Evolutionary conservation across 1,140 invertebrate genomes (phyloP).

Genomic region (Euura lappo): DNA sequence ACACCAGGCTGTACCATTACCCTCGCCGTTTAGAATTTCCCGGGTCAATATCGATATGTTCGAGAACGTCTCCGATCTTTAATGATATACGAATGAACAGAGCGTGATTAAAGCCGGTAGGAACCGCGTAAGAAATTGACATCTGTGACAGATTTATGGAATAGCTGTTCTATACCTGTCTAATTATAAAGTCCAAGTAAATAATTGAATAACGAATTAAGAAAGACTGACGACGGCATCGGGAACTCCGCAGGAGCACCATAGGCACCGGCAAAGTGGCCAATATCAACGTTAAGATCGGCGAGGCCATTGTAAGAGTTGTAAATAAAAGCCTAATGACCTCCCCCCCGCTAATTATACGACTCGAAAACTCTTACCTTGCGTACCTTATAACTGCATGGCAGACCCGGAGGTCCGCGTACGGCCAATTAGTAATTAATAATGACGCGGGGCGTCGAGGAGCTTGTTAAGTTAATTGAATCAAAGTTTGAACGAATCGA

Average conservation of each 20-base stretch:
- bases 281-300: slow-evolving; percentile 36
- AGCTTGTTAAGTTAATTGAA: slow-evolving; percentile 5
- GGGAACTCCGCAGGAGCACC: not conserved
- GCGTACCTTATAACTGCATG: slow-evolving; percentile 16
- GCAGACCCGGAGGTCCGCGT: slow-evolving; percentile 12
- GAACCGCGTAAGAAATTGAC: too few relatives aligned
- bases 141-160: not conserved
- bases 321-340: slow-evolving; percentile 44
- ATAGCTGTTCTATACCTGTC: not conserved
- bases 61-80: too few relatives aligned
- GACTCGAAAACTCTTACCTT: slow-evolving; percentile 11
- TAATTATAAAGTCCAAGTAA: slow-evolving; percentile 4
- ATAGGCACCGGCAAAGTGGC: slow-evolving; percentile 10
- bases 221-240: not conserved
- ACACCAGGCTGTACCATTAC: not conserved
- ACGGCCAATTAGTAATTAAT: slow-evolving; percentile 28
- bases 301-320: slow-evolving; percentile 34
- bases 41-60: too few relatives aligned
- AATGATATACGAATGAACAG: too few relatives aligned
- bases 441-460: slow-evolving; percentile 14
- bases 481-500: slow-evolving; percentile 7
- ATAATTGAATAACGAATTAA: slow-evolving; percentile 1
- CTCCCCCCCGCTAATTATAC: slow-evolving; percentile 40
- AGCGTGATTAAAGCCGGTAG: too few relatives aligned
- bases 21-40: not conserved